Conservation (phyloP, 2,113 vertebrate genomes). For the Recurvirostra avosetta region DNA sequence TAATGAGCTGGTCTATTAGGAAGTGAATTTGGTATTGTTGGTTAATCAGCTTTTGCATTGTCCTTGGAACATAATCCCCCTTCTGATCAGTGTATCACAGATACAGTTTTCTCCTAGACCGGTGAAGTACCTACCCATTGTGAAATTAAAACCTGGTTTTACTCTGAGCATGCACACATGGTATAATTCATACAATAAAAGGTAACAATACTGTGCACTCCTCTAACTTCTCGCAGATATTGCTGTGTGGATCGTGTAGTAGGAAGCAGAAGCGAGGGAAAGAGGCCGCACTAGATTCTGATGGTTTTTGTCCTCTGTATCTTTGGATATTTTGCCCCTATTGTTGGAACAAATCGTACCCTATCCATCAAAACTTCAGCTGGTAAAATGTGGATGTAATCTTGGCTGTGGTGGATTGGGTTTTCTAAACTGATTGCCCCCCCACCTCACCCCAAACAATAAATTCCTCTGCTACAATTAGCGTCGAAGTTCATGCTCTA, state of each 20-base stretch:
- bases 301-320: background rate
- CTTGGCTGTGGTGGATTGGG: background rate
- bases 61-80: too few relatives aligned
- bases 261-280: background rate
- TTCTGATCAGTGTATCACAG: rapidly evolving
- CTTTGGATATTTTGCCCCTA: background rate
- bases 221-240: background rate
- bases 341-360: background rate
- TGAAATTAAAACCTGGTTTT: background rate
- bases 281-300: rapidly evolving
- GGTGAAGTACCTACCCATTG: background rate
- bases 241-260: background rate
- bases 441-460: background rate
- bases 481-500: background rate
- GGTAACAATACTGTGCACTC: background rate
- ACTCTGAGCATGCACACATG: background rate
- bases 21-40: background rate
- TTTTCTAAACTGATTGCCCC: background rate
- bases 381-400: background rate
- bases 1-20: rapidly evolving
- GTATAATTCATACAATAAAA: background rate
- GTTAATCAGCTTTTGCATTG: background rate
- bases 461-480: background rate
- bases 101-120: background rate
- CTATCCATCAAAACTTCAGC: background rate